Evolutionary conservation across 2,888 invertebrate genomes (phyloP).

Genomic region (Trachelus iudaicus): DNA sequence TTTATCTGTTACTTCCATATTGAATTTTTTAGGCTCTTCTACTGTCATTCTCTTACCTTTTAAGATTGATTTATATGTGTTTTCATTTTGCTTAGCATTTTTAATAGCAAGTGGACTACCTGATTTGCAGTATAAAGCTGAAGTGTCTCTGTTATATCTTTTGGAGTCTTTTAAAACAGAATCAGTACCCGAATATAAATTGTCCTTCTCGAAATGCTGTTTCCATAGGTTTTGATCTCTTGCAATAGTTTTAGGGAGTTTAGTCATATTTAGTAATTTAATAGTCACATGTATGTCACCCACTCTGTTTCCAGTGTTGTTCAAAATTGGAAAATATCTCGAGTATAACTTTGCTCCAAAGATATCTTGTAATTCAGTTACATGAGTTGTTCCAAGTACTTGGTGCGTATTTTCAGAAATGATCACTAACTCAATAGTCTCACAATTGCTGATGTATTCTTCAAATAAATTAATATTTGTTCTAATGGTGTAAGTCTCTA

Average conservation of each 20-base stretch:
- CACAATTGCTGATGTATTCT: slow-evolving; percentile 60
- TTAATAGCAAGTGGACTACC: slow-evolving; percentile 22
- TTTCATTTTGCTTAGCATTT: slow-evolving; percentile 27
- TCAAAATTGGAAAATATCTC: slow-evolving; percentile 54
- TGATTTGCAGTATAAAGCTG: not conserved
- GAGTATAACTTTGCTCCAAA: slow-evolving; percentile 44
- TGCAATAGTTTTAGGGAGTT: slow-evolving; percentile 22
- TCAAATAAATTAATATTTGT: slow-evolving; percentile 56
- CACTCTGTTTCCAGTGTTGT: slow-evolving; percentile 45
- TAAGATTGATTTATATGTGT: slow-evolving; percentile 45
- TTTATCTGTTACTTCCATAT: slow-evolving; percentile 45
- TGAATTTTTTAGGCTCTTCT: slow-evolving; percentile 33
- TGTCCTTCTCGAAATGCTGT: not conserved
- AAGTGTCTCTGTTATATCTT: not conserved
- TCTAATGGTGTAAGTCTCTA: slow-evolving; percentile 52
- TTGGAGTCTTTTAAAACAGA: not conserved
- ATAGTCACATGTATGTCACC: slow-evolving; percentile 57
- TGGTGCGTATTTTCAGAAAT: slow-evolving; percentile 43
- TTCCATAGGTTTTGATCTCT: slow-evolving; percentile 25
- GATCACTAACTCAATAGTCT: slow-evolving; percentile 53
- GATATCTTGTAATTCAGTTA: slow-evolving; percentile 50
- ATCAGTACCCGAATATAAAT: not conserved
- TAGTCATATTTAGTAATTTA: slow-evolving; percentile 35
- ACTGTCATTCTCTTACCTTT: slow-evolving; percentile 36
- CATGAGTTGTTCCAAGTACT: slow-evolving; percentile 49